Evolutionary conservation across 2,113 vertebrate species (phyloP).

Genomic region (Lagopus leucura): DNA sequence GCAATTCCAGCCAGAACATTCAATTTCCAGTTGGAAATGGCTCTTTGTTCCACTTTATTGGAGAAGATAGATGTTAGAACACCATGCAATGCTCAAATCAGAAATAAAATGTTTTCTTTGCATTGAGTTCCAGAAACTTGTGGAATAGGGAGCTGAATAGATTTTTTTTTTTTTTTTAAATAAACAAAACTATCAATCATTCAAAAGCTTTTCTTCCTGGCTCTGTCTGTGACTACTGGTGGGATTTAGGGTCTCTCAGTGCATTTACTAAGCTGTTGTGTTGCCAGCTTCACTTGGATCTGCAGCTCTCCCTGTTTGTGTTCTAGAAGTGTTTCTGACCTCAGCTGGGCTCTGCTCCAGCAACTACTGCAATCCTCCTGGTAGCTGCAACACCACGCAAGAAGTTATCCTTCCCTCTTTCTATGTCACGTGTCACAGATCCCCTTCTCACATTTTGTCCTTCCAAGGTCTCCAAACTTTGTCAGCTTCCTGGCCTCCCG

Average conservation of each 20-base stretch:
- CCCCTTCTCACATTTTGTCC: neutral
- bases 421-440: neutral
- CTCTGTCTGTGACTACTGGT: neutral
- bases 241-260: slow-evolving; percentile 22
- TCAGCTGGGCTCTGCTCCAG: neutral
- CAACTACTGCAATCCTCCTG: neutral
- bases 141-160: neutral
- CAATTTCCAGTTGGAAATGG: slow-evolving; percentile 61
- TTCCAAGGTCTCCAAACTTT: neutral
- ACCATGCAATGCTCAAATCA: slow-evolving; percentile 15
- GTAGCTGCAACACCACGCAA: neutral
- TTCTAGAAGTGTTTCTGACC: neutral
- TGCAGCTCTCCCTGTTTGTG: neutral
- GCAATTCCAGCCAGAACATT: slow-evolving; percentile 53
- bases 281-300: neutral
- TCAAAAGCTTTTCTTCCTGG: slow-evolving; percentile 23
- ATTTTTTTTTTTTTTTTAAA: slow-evolving; percentile 40
- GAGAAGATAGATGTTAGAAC: slow-evolving; percentile 42
- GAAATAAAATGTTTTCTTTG: slow-evolving; percentile 54
- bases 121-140: slow-evolving; percentile 42
- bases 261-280: neutral
- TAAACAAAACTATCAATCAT: slow-evolving; percentile 54
- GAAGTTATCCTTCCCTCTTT: neutral
- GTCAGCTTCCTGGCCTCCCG: neutral
- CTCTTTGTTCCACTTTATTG: slow-evolving; percentile 39